Percentiles rank a stretch among this genome's conserved stretches.
These are phyloP conservation scores for Pomatorhinus ruficollis DNA, from an alignment of 2,113 vertebrate species.

Conservation along the genomic window DNA sequence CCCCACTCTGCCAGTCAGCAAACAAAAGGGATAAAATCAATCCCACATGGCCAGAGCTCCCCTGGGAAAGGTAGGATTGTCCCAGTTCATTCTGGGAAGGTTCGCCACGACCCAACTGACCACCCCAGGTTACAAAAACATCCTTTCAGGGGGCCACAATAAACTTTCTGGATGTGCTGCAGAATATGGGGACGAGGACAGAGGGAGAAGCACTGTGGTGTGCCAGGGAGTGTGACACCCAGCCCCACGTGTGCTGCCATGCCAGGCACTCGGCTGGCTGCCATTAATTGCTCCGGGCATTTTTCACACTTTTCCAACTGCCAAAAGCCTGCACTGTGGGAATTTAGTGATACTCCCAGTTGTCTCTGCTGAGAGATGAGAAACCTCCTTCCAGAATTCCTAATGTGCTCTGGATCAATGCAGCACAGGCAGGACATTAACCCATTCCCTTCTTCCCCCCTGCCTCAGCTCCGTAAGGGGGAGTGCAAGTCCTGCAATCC, in stretches of 20 bases:
- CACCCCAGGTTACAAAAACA: neutral
- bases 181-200: neutral
- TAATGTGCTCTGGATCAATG: neutral
- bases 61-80: neutral
- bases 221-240: fast-evolving
- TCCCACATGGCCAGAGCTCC: neutral
- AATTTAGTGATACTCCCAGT: neutral
- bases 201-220: fast-evolving
- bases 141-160: neutral
- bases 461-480: neutral
- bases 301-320: neutral
- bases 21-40: neutral
- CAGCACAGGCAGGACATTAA: neutral
- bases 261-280: fast-evolving
- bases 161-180: neutral
- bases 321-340: neutral
- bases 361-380: neutral
- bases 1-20: neutral
- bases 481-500: neutral
- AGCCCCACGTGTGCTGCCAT: neutral
- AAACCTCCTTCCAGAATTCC: neutral
- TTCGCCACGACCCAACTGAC: neutral
- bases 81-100: neutral
- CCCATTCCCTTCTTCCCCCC: neutral
- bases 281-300: fast-evolving